These are phyloP conservation scores for Micrasema longulum DNA, from an alignment of 1,140 invertebrate genomes.

Conservation along the genomic window DNA sequence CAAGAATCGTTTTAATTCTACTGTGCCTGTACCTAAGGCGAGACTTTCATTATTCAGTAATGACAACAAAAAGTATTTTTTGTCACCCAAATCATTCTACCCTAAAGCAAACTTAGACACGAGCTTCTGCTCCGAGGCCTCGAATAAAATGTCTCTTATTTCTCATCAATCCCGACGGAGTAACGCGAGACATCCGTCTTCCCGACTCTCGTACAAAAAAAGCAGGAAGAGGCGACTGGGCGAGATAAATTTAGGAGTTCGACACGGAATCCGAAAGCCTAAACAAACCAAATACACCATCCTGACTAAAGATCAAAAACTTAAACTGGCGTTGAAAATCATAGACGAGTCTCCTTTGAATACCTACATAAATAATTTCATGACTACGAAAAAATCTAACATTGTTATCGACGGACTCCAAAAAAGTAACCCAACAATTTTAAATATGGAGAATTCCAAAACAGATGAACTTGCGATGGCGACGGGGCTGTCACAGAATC, in stretches of 20 bases:
- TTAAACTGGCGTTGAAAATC: constrained; percentile 56
- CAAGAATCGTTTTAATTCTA: constrained; percentile 57
- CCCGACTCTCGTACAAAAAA: constrained; percentile 56
- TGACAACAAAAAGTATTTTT: constrained; percentile 61
- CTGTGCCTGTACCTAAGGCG: constrained; percentile 59
- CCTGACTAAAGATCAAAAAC: constrained; percentile 36
- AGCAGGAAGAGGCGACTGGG: constrained; percentile 60
- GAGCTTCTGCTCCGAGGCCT: constrained; percentile 55
- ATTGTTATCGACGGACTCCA: constrained; percentile 5
- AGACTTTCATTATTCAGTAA: constrained; percentile 63
- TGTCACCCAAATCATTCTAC: constrained; percentile 69
- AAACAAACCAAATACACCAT: constrained; percentile 60
- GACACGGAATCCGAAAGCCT: constrained; percentile 69
- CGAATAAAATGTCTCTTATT: neutral
- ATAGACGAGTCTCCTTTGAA: constrained; percentile 57
- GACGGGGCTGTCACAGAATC: constrained; percentile 32
- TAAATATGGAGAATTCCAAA: constrained; percentile 3
- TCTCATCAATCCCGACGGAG: neutral
- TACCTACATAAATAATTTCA: constrained; percentile 57
- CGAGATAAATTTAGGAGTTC: constrained; percentile 70
- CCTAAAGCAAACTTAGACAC: constrained; percentile 64
- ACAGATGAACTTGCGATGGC: constrained; percentile 12
- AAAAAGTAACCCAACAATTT: constrained; percentile 13
- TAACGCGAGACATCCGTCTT: constrained; percentile 42
- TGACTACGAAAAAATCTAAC: constrained; percentile 36